Conservation (phyloP, 2,888 invertebrate species). For the Hypena proboscidalis region DNA sequence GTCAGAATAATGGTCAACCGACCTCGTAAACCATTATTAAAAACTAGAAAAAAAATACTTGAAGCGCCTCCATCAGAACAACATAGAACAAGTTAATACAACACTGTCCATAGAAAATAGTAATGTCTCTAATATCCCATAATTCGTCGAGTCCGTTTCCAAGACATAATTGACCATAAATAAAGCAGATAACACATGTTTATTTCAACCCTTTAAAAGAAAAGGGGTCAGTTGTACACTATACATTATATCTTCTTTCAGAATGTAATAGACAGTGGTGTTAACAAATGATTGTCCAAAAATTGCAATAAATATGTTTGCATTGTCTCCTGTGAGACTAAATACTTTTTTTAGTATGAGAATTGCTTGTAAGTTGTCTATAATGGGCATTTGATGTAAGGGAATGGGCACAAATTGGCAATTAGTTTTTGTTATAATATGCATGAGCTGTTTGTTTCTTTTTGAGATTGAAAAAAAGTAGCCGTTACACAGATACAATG, state of each 20-base stretch:
- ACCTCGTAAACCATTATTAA: no score
- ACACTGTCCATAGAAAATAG: conserved; percentile 57
- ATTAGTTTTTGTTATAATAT: conserved; percentile 8
- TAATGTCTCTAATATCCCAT: conserved; percentile 63
- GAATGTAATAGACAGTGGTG: conserved; percentile 34
- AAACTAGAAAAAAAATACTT: background rate
- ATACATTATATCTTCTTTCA: conserved; percentile 14
- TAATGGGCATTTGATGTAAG: conserved; percentile 24
- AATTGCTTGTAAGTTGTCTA: conserved; percentile 16
- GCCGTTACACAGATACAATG: background rate
- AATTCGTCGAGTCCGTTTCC: conserved; percentile 64
- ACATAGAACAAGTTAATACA: conserved; percentile 58
- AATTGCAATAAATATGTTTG: conserved; percentile 40
- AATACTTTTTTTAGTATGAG: conserved; percentile 30
- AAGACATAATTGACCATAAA: conserved; percentile 83
- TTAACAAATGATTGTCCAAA: conserved; percentile 47
- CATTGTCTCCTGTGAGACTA: conserved; percentile 28
- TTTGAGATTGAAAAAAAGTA: background rate
- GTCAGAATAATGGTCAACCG: no score
- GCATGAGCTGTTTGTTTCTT: conserved; percentile 1
- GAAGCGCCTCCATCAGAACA: conserved; percentile 36
- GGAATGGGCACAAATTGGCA: conserved; percentile 15
- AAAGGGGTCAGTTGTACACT: conserved; percentile 47
- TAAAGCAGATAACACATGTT: conserved; percentile 78
- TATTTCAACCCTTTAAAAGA: conserved; percentile 59